These are phyloP conservation scores for Gambusia affinis DNA, from an alignment of 2,113 vertebrate genomes.

Conservation along the genomic window DNA sequence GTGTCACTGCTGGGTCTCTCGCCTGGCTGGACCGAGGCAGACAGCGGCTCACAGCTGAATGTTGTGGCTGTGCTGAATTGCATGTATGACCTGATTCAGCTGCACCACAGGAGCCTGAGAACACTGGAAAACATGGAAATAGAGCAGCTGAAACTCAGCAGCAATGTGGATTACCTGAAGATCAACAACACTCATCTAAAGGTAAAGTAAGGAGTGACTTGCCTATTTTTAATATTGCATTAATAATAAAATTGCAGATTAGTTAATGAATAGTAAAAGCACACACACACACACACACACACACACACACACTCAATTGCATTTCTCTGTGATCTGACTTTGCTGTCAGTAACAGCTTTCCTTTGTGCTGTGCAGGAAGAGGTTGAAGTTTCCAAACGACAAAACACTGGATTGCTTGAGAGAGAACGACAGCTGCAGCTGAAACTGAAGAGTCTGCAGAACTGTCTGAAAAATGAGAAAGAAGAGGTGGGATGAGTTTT, in stretches of 20 bases:
- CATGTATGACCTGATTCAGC: slow-evolving; percentile 89
- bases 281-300: no score
- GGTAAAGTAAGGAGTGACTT: slow-evolving; percentile 66
- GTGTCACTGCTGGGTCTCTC: slow-evolving; percentile 88
- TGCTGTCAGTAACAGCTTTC: not conserved
- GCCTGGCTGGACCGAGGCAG: slow-evolving; percentile 82
- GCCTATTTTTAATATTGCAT: not conserved
- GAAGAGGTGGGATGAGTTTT: slow-evolving; percentile 85
- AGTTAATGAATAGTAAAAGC: not conserved
- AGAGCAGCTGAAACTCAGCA: slow-evolving; percentile 88
- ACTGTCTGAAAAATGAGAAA: slow-evolving; percentile 92
- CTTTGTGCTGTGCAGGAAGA: slow-evolving; percentile 83
- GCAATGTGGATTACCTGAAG: slow-evolving; percentile 88
- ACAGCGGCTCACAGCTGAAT: slow-evolving; percentile 79
- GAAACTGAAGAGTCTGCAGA: slow-evolving; percentile 90
- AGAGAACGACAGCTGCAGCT: slow-evolving; percentile 90
- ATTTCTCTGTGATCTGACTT: not conserved
- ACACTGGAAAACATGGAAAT: slow-evolving; percentile 89
- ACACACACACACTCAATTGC: not conserved
- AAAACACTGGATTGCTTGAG: slow-evolving; percentile 89
- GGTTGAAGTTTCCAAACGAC: slow-evolving; percentile 88
- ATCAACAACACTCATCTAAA: slow-evolving; percentile 86
- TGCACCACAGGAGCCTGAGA: slow-evolving; percentile 85
- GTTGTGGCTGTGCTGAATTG: slow-evolving; percentile 87
- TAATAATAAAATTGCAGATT: not conserved